Conservation (phyloP, 2,797 vertebrate species). For the Sphenodon punctatus region DNA sequence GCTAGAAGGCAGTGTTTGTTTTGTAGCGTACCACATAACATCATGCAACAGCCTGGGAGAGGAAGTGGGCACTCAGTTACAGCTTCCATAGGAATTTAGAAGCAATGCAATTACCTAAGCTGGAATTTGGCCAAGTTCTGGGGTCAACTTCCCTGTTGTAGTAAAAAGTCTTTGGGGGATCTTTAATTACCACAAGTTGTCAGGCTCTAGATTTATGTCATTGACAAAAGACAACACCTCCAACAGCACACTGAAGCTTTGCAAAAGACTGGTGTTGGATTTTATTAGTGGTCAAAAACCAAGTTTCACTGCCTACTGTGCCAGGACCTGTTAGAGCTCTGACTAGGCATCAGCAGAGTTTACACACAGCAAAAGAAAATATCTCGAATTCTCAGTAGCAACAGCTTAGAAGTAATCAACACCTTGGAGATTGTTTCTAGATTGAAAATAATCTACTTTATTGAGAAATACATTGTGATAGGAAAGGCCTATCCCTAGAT, state of each 20-base stretch:
- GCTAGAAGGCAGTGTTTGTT: background rate
- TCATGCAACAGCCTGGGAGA: accelerated
- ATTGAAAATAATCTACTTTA: too few relatives aligned
- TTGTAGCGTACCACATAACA: accelerated
- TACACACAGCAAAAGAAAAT: too few relatives aligned
- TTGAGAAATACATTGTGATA: too few relatives aligned
- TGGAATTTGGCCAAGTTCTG: background rate
- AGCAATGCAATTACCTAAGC: background rate
- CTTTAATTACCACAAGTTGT: background rate
- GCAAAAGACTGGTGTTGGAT: background rate
- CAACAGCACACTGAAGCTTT: background rate
- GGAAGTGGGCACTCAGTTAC: background rate
- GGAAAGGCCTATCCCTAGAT: too few relatives aligned
- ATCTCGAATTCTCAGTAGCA: too few relatives aligned
- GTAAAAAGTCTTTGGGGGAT: background rate
- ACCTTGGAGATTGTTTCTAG: too few relatives aligned
- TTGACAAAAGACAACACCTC: background rate
- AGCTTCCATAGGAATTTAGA: background rate
- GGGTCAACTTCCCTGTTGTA: background rate
- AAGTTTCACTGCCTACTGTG: too few relatives aligned
- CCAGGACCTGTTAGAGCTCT: too few relatives aligned
- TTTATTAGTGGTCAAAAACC: too few relatives aligned
- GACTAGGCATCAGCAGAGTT: too few relatives aligned
- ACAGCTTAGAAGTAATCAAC: too few relatives aligned
- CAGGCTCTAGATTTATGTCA: background rate